phyloP scores from a whole-genome alignment of 2,888 invertebrate genomes.

The Reticulitermes lucifugus region DNA sequence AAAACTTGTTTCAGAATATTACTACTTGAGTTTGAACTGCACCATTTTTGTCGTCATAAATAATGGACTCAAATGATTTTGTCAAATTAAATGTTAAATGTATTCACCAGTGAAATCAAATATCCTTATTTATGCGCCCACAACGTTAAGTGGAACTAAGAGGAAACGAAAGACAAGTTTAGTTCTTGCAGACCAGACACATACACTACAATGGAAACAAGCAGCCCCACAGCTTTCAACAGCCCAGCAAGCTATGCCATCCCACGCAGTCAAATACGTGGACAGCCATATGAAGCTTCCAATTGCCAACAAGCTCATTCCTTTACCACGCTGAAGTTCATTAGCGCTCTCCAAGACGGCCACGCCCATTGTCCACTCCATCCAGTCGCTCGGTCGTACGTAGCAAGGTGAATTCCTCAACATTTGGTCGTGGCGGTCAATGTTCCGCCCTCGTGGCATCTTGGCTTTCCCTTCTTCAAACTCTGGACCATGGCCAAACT shows the following conservation, averaged over 20 bases:
- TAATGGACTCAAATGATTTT: too few species aligned
- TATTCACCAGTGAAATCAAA: too few species aligned
- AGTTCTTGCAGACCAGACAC: too few species aligned
- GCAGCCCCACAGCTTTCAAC: neutral
- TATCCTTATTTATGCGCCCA: too few species aligned
- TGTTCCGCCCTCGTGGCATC: neutral
- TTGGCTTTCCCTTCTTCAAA: neutral
- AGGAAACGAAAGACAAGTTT: too few species aligned
- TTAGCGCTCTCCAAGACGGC: neutral
- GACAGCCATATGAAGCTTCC: neutral
- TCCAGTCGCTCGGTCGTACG: neutral
- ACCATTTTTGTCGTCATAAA: too few species aligned
- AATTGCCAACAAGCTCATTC: neutral
- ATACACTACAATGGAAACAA: neutral
- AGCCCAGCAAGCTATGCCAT: neutral
- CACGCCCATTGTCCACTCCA: neutral
- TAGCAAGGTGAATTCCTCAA: neutral
- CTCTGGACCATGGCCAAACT: conserved; percentile 18
- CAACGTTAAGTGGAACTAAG: too few species aligned
- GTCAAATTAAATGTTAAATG: too few species aligned
- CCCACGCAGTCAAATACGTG: neutral
- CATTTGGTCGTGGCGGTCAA: neutral
- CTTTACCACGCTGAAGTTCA: neutral
- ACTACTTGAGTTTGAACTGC: too few species aligned
- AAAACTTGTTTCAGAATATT: too few species aligned